Evolutionary conservation across 2,113 vertebrate genomes (phyloP).

Genomic region (Platysteira castanea): DNA sequence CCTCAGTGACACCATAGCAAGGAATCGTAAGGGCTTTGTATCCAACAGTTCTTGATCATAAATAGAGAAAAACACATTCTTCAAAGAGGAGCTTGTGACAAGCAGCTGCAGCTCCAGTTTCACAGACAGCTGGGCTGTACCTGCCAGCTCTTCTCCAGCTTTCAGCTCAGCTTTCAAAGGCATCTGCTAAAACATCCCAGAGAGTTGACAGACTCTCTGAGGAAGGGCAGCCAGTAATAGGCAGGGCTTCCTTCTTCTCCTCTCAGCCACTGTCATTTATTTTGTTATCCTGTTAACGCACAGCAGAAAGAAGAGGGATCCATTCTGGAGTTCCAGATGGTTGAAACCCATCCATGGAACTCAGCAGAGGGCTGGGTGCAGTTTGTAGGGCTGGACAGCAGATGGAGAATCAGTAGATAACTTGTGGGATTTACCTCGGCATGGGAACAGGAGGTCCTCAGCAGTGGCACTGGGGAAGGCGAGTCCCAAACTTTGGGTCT

Average conservation of each 20-base stretch:
- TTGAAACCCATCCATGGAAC: background rate
- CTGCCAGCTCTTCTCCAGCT: constrained; percentile 16
- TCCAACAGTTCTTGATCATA: background rate
- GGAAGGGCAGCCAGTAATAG: background rate
- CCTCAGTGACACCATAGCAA: background rate
- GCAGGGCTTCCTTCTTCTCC: background rate
- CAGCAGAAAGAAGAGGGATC: background rate
- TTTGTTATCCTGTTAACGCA: background rate
- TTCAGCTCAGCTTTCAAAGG: background rate
- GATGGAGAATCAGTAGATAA: rapidly evolving
- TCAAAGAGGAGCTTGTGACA: background rate
- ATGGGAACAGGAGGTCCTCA: background rate
- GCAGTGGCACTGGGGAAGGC: background rate
- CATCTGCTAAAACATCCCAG: constrained; percentile 14
- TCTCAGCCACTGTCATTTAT: background rate
- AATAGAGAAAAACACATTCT: background rate
- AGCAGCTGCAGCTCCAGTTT: constrained; percentile 3
- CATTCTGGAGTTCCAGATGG: background rate
- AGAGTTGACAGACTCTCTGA: constrained; percentile 13
- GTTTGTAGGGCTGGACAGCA: background rate
- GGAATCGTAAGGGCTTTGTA: background rate
- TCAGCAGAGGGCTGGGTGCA: background rate
- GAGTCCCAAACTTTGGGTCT: background rate
- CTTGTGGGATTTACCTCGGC: background rate
- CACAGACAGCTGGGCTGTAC: background rate